Base-by-base conservation (phyloP, 2,888 invertebrate genomes). In the Aleiodes alternator region DNA sequence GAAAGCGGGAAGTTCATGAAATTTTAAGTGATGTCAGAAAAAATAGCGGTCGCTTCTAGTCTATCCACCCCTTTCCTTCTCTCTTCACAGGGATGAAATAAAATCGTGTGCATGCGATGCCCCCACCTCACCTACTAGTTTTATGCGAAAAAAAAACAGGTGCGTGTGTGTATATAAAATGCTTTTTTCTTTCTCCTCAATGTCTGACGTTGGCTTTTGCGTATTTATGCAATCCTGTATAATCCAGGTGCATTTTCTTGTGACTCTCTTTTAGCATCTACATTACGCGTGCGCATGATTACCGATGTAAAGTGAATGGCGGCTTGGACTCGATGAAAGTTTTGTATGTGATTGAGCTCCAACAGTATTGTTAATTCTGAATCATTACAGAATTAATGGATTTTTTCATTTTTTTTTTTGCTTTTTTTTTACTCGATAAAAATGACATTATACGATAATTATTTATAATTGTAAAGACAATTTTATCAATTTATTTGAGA, bases 1-100 rank as follows among this genome's bases (percentile, higher is more conserved):
- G 9, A 43, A 43, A 11, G 38, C 6, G 3, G 9, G 61, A 51
- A 29, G 55, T 50, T 73, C 73, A 73, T 73, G 56, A 73, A 73
- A 73, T 73, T 68, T 73, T 68, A 73, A 73, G 56, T 68, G 68
- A 57, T 12, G 66, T 55, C 34, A 43, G 66, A 56, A 61, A 57
- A 61, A 61, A 11, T 51, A 71, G 31, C 29, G 64, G 43, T 64
- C 48, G 9, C 11, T 16, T 34, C 34, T 6, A 6, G 6, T 34
- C 6, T n/a, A n/a, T 34, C 31, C 59, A 43, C 59, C 34, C 34
- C 14, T 6, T n/a, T 55, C n/a, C 55, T 55, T 14, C 12, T 34
- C n/a, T 34, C 31, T 43, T 9, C 8, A 6, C 8, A 16, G 53
- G 64, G 64, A 43, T 61, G 34, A 23, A 14, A 9, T 7, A 61